phyloP scores from a whole-genome alignment of 2,797 vertebrate genomes.

The Pteropus rufus region DNA sequence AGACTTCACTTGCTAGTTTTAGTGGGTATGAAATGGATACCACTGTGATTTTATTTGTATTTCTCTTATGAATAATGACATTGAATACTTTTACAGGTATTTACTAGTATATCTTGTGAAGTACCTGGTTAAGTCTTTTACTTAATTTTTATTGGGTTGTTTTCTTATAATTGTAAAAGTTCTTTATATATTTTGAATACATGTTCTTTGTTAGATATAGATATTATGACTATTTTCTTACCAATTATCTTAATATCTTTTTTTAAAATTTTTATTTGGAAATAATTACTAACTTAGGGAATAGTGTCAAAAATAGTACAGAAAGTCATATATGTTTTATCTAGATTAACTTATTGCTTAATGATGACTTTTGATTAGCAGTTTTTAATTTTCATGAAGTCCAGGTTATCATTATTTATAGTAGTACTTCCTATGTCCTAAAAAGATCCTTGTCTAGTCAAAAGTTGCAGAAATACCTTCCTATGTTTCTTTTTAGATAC shows the following conservation, averaged over 20 bases:
- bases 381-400: conserved; percentile 11
- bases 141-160: not conserved
- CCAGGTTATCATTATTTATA: not conserved
- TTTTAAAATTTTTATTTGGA: not conserved
- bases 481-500: not conserved
- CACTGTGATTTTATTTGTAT: not conserved
- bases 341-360: not conserved
- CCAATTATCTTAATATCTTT: not conserved
- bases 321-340: not conserved
- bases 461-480: not conserved
- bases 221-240: not conserved
- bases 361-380: not conserved
- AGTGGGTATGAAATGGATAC: not conserved
- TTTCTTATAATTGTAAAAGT: not conserved
- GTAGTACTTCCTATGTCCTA: not conserved
- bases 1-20: not conserved
- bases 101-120: not conserved
- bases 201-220: not conserved
- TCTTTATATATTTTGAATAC: not conserved
- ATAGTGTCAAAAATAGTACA: not conserved
- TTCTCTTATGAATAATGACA: not conserved
- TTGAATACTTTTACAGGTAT: not conserved
- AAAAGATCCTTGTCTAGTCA: not conserved
- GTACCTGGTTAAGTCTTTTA: not conserved
- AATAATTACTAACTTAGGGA: not conserved